Evolutionary conservation across 2,888 invertebrate species (phyloP).

Genomic region (Clunio marinus): DNA sequence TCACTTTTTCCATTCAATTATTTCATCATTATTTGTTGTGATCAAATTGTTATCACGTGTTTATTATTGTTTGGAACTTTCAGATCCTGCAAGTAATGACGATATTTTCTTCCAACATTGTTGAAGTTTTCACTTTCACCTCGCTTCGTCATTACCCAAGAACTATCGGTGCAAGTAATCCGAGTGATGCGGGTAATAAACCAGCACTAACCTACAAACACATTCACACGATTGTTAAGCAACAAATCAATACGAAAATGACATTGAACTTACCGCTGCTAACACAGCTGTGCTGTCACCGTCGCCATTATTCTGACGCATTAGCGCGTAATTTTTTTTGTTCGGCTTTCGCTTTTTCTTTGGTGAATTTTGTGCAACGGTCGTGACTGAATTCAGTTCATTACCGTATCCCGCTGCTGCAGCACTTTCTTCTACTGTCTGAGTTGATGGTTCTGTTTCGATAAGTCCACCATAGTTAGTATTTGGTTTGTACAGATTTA

Average conservation of each 20-base stretch:
- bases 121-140: slow-evolving; percentile 6
- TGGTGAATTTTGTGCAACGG: slow-evolving; percentile 23
- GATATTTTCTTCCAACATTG: too few relatives aligned
- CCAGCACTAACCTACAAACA: not conserved
- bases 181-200: not conserved
- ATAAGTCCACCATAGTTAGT: slow-evolving; percentile 67
- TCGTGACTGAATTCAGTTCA: slow-evolving; percentile 43
- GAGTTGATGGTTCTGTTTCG: slow-evolving; percentile 68
- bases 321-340: slow-evolving; percentile 42
- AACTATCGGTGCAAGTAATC: not conserved
- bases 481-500: slow-evolving; percentile 16
- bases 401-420: slow-evolving; percentile 51
- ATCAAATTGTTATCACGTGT: slow-evolving; percentile 49
- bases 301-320: slow-evolving; percentile 17
- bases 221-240: not conserved
- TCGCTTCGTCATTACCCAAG: not conserved
- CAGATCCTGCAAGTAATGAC: slow-evolving; percentile 20
- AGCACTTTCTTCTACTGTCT: slow-evolving; percentile 60
- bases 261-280: slow-evolving; percentile 41
- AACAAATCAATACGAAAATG: not conserved
- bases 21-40: not conserved
- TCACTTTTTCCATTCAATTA: not conserved
- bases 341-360: slow-evolving; percentile 40
- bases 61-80: slow-evolving; percentile 4
- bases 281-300: slow-evolving; percentile 41